Base-by-base conservation (phyloP, 1,140 invertebrate species). In the Geopemphigus sp. region DNA sequence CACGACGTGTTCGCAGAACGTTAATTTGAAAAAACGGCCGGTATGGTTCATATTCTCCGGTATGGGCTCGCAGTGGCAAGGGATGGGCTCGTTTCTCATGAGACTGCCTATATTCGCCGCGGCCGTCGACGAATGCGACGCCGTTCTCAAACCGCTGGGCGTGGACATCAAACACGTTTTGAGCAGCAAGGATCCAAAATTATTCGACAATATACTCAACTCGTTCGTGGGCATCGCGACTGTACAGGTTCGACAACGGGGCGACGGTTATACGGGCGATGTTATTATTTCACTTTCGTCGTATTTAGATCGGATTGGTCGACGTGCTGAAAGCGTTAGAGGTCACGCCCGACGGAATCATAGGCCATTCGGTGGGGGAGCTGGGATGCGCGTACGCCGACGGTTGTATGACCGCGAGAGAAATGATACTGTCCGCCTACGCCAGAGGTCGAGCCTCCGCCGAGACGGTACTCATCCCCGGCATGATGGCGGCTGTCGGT, bases 221-320 rank as follows among this genome's bases (percentile, higher is more conserved):
- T 89, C 89, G 2, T 92, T 94, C 84, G 87, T 94, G 57, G 88
- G 89, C 47, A 93, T 93, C 82, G 89, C 91, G 73, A 93, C 95
- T 17, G 90, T 98, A 78, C 93, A 94, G 87, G 91, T 92, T n/a
- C 22, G 54, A 26, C 5, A 14, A 50, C 8, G 32, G 19, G 5
- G 24, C n/a, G n/a, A n/a, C n/a, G n/a, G n/a, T n/a, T n/a, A n/a
- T n/a, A n/a, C n/a, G n/a, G n/a, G n/a, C n/a, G n/a, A n/a, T n/a
- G n/a, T n/a, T n/a, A n/a, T n/a, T n/a, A n/a, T n/a, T n/a, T n/a
- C n/a, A n/a, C n/a, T n/a, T n/a, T n/a, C n/a, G n/a, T n/a, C n/a
- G n/a, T n/a, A 12, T 63, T 61, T 82, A 90, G 86, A 90, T 95
- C 82, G 93, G 90, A 45, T 84, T 96, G 1, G 90, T 93, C 1